Evolutionary conservation across 2,113 vertebrate species (phyloP).

Genomic region (Elephas maximus): DNA sequence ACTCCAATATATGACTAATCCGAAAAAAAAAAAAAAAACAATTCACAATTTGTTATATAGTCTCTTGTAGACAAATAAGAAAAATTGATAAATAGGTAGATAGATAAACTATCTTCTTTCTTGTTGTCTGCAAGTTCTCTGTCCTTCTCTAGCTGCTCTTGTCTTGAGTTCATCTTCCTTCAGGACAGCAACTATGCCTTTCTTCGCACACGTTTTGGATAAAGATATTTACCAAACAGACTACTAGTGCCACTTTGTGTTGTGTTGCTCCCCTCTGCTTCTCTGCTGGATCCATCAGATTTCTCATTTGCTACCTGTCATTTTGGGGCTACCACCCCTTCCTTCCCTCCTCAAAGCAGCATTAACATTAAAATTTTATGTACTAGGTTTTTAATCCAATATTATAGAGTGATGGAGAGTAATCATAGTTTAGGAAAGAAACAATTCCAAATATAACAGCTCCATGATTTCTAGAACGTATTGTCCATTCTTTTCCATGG

Average conservation of each 20-base stretch:
- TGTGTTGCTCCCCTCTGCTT: accelerated
- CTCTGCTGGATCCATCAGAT: background rate
- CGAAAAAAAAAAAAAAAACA: background rate
- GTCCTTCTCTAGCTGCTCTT: background rate
- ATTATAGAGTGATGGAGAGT: background rate
- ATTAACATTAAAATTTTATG: background rate
- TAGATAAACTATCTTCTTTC: background rate
- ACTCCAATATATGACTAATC: background rate
- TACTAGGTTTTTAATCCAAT: background rate
- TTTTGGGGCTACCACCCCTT: background rate
- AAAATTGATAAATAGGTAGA: background rate
- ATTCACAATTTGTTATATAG: background rate
- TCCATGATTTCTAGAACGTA: background rate
- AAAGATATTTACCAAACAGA: background rate
- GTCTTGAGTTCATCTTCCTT: background rate
- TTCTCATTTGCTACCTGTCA: background rate
- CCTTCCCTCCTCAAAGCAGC: background rate
- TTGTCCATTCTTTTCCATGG: background rate
- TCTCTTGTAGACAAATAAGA: background rate
- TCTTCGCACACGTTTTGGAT: background rate
- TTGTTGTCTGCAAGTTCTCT: background rate
- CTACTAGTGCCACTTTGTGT: background rate
- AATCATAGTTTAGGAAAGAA: background rate
- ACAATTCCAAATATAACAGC: background rate
- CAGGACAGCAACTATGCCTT: background rate